Conservation (phyloP, 2,113 vertebrate genomes). For the Anarrhichthys ocellatus region DNA sequence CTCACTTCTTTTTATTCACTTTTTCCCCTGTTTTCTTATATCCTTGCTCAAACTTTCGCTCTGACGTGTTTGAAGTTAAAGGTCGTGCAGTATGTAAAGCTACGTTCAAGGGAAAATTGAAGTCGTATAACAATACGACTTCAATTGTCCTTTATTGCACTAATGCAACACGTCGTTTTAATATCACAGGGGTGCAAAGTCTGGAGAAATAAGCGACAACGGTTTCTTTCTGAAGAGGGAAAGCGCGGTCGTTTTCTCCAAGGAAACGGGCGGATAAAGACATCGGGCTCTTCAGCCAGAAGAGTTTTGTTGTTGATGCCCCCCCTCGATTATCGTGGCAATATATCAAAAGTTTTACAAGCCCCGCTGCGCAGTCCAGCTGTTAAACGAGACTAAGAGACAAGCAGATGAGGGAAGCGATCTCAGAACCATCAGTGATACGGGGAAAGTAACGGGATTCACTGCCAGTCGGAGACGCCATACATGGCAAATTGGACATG, state of each 20-base stretch:
- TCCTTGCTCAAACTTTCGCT: background rate
- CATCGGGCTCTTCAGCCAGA: conserved; percentile 21
- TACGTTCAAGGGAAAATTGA: background rate
- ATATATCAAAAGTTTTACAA: conserved; percentile 68
- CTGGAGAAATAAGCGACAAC: conserved; percentile 32
- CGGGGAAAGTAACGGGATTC: conserved; percentile 18
- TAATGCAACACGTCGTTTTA: conserved; percentile 30
- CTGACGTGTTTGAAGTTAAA: conserved; percentile 19
- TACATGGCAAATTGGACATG: conserved; percentile 59
- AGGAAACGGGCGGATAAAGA: conserved; percentile 46
- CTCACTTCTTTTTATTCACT: background rate
- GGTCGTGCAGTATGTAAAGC: background rate
- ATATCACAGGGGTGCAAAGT: conserved; percentile 47
- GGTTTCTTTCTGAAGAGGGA: background rate
- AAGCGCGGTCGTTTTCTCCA: background rate
- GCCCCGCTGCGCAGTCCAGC: conserved; percentile 50
- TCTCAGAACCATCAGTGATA: conserved; percentile 62
- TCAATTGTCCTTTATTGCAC: conserved; percentile 25
- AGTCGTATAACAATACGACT: conserved; percentile 9
- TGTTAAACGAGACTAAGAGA: conserved; percentile 61
- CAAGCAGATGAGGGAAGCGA: conserved; percentile 37
- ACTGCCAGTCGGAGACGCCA: conserved; percentile 35
- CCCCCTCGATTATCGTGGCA: conserved; percentile 21
- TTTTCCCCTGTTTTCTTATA: background rate
- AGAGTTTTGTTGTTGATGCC: conserved; percentile 50